Evolutionary conservation across 37 sponge, comb jelly and placozoan genomes (phyloP).

Genomic region (Spongilla lacustris): DNA sequence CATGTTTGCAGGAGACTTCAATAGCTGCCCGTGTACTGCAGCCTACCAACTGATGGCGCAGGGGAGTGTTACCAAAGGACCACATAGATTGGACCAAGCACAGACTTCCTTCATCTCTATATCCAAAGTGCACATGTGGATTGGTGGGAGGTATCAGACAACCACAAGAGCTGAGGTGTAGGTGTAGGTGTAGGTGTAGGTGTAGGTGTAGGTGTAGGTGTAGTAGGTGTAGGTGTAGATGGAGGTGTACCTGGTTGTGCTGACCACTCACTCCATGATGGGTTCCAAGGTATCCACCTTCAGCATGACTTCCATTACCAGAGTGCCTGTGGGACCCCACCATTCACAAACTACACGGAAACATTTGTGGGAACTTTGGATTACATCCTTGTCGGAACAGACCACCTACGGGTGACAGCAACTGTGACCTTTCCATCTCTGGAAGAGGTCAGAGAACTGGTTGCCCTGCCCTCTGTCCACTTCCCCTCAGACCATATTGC

Average conservation of each 20-base stretch:
- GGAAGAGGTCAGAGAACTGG: conserved; percentile 63
- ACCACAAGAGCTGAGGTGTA: background rate
- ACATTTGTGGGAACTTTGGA: conserved; percentile 70
- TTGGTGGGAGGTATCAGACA: background rate
- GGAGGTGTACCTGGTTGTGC: too few species aligned
- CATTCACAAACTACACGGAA: conserved; percentile 69
- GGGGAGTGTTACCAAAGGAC: conserved; percentile 22
- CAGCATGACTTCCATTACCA: conserved; percentile 44
- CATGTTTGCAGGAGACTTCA: too few species aligned
- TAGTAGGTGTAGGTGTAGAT: background rate
- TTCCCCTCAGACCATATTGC: conserved; percentile 93
- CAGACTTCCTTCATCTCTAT: background rate
- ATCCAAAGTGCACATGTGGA: conserved; percentile 43
- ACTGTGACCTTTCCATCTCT: conserved; percentile 60
- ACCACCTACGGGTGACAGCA: conserved; percentile 24
- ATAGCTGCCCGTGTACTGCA: conserved; percentile 82
- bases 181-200: background rate
- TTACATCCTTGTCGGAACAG: conserved; percentile 68
- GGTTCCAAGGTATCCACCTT: background rate
- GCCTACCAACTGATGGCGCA: conserved; percentile 63
- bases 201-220: background rate
- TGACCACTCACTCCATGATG: too few species aligned
- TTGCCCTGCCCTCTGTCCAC: conserved; percentile 73
- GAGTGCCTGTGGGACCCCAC: conserved; percentile 57
- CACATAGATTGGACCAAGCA: conserved; percentile 71